phyloP scores from a whole-genome alignment of 2,888 invertebrate species.

The Temnothorax unifasciatus region DNA sequence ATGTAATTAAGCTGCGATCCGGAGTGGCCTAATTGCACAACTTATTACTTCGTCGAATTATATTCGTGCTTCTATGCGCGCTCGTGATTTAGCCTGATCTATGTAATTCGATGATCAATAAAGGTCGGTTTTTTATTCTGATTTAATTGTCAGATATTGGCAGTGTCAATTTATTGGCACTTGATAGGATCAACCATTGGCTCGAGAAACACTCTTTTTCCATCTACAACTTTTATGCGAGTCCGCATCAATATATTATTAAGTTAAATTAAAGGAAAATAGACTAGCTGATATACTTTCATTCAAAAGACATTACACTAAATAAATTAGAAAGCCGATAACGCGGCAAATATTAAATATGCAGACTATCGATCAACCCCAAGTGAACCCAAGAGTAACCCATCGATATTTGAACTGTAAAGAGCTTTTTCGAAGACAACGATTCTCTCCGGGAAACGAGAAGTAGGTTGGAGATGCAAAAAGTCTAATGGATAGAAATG shows the following conservation, averaged over 20 bases:
- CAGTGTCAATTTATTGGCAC: background rate
- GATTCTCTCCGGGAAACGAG: constrained; percentile 52
- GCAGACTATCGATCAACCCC: background rate
- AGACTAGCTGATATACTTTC: background rate
- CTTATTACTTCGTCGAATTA: constrained; percentile 76
- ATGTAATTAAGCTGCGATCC: constrained; percentile 80
- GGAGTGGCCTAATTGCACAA: constrained; percentile 80
- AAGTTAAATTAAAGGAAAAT: background rate
- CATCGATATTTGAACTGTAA: constrained; percentile 1
- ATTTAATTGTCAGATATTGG: background rate
- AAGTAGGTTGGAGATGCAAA: constrained; percentile 33
- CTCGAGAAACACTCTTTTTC: background rate
- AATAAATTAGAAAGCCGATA: background rate
- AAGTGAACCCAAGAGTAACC: background rate
- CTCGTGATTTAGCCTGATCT: constrained; percentile 10
- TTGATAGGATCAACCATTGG: background rate
- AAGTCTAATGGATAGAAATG: background rate
- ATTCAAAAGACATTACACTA: background rate
- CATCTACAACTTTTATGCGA: background rate
- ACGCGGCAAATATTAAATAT: background rate
- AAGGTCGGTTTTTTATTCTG: background rate
- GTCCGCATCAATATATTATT: background rate
- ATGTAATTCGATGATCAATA: background rate
- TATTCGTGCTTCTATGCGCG: background rate
- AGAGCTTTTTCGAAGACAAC: constrained; percentile 16